Evolutionary conservation across 2,797 vertebrate genomes (phyloP).

Genomic region (Lemur catta): DNA sequence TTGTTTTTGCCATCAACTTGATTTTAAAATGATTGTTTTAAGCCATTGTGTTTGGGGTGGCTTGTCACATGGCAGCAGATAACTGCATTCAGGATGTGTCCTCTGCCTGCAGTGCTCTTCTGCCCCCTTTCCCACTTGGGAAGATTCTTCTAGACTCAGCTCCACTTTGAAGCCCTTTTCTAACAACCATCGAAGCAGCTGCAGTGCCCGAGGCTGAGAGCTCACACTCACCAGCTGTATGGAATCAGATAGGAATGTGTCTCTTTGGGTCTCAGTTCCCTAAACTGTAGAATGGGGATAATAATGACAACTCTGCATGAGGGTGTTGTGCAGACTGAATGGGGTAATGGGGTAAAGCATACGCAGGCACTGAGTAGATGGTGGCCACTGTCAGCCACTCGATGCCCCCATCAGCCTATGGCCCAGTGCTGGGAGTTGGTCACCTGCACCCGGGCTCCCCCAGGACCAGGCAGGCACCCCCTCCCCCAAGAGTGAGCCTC

Average conservation of each 20-base stretch:
- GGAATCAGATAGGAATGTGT: background rate
- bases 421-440: background rate
- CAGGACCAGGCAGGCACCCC: background rate
- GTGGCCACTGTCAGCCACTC: accelerated
- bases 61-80: background rate
- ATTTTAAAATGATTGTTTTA: background rate
- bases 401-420: accelerated
- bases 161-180: background rate
- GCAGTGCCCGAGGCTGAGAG: background rate
- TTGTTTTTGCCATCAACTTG: background rate
- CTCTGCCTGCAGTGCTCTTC: background rate
- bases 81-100: background rate
- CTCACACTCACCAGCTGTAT: background rate
- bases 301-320: background rate
- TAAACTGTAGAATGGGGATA: background rate
- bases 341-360: background rate
- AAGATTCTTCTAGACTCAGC: background rate
- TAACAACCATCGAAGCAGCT: background rate
- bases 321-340: background rate
- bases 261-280: background rate
- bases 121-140: background rate
- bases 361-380: accelerated
- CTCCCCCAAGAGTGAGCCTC: accelerated
- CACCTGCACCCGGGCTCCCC: background rate
- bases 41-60: background rate